Evolutionary conservation across 2,113 vertebrate species (phyloP), one percentile per base, ranked within the genome.

Genomic region (Ophiodon elongatus): DNA sequence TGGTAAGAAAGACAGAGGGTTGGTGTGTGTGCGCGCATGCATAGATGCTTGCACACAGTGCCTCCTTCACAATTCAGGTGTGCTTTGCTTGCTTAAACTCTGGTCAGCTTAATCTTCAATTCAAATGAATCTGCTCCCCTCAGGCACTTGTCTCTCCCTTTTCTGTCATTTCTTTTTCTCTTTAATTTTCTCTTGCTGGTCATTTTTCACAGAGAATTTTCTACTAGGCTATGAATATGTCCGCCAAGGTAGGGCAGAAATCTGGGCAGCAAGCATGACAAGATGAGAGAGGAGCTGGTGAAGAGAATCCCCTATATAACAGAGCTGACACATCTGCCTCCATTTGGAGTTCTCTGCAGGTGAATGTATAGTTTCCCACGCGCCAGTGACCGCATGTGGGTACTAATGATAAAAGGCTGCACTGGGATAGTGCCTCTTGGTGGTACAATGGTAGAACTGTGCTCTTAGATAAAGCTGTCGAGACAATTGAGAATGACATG

Each of bases 121-220:
- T 92, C 82, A 82, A 88, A 91, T 69, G 84, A 75, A 84, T 87
- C 73, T 71, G 39, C 66, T 84, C 74, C 83, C 85, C 85, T 85
- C 86, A 21, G 87, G 84, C 82, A 65, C 84, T 74, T 70, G 54
- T 82, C 73, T 89, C 83, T 76, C 76, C 72, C 68, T 85, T 90
- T 84, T 78, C 86, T 86, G 78, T 87, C 85, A 84, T 90, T 86
- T 85, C 65, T 54, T 82, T 80, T 91, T 80, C 79, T 88, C 79
- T 87, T 92, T 88, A 70, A 89, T 89, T 92, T 88, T 82, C 63
- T 82, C 77, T 79, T 39, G 57, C 83, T 65, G 73, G 76, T 88
- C 87, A 85, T 90, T 88, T 86, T 86, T 93, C 92, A 88, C 82
- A 86, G 43, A 71, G 66, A 89, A 80, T 84, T 81, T 85, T 71